These are phyloP conservation scores for Phoenicopterus ruber DNA, from an alignment of 2,113 vertebrate species.

Conservation along the genomic window DNA sequence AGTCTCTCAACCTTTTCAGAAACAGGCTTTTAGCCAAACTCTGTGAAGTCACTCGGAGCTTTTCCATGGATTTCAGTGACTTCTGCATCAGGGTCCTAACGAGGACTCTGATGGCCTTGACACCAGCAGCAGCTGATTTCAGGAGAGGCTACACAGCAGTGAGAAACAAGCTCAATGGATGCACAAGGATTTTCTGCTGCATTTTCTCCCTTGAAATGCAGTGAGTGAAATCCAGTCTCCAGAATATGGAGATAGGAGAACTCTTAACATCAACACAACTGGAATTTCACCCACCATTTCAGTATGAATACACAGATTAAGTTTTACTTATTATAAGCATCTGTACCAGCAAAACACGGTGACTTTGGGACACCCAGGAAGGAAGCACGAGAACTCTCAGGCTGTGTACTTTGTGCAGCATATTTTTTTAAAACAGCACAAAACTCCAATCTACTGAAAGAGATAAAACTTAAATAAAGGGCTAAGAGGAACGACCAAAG, in stretches of 20 bases:
- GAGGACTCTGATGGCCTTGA: not conserved
- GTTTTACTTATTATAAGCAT: not conserved
- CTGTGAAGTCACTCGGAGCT: not conserved
- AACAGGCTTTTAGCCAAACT: not conserved
- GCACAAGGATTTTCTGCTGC: not conserved
- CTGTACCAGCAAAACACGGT: not conserved
- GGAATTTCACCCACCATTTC: not conserved
- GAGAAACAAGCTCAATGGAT: not conserved
- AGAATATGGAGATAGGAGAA: not conserved
- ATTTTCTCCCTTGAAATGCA: not conserved
- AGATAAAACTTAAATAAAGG: not conserved
- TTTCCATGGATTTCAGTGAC: not conserved
- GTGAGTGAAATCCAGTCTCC: not conserved
- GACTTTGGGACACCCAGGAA: not conserved
- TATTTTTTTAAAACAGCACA: not conserved
- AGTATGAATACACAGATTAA: not conserved
- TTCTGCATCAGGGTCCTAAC: not conserved
- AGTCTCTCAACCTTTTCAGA: not conserved
- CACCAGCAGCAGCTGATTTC: not conserved
- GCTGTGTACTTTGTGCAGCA: not conserved
- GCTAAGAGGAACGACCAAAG: not conserved
- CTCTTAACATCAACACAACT: not conserved
- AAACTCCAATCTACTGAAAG: not conserved
- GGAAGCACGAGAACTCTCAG: not conserved
- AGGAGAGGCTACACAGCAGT: not conserved